Percentiles rank a stretch among this genome's conserved stretches.
Conservation (phyloP, 2,113 vertebrate species). For the Neotragus pygmaeus region DNA sequence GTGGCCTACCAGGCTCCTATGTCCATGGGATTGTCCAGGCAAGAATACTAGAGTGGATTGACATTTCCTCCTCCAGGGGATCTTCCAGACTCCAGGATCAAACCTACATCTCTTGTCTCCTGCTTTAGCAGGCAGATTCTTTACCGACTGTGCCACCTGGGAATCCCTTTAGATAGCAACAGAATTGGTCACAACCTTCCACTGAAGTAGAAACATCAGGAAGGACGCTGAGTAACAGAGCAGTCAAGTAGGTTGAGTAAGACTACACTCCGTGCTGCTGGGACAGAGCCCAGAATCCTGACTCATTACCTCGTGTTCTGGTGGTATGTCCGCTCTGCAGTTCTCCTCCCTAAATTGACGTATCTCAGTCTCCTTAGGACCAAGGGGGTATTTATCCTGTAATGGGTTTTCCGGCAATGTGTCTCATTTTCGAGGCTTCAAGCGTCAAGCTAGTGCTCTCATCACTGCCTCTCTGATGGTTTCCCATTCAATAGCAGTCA, state of each 20-base stretch:
- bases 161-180: not conserved
- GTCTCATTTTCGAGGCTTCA: slow-evolving; percentile 43
- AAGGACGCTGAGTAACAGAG: not conserved
- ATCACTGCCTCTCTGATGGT: slow-evolving; percentile 37
- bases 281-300: not conserved
- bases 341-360: not conserved
- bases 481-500: slow-evolving; percentile 53
- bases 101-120: not conserved
- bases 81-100: not conserved
- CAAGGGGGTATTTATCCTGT: slow-evolving; percentile 18
- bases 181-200: not conserved
- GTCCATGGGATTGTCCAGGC: not conserved
- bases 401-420: slow-evolving; percentile 19
- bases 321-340: not conserved
- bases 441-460: slow-evolving; percentile 4
- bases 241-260: not conserved
- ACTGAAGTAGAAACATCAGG: not conserved
- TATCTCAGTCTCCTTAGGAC: slow-evolving; percentile 12
- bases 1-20: not conserved
- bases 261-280: not conserved
- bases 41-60: not conserved
- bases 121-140: not conserved
- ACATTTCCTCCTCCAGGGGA: not conserved
- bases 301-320: not conserved
- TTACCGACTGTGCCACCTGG: not conserved